Conservation (phyloP, 1,140 invertebrate genomes). For the Eulimnadia texana region DNA sequence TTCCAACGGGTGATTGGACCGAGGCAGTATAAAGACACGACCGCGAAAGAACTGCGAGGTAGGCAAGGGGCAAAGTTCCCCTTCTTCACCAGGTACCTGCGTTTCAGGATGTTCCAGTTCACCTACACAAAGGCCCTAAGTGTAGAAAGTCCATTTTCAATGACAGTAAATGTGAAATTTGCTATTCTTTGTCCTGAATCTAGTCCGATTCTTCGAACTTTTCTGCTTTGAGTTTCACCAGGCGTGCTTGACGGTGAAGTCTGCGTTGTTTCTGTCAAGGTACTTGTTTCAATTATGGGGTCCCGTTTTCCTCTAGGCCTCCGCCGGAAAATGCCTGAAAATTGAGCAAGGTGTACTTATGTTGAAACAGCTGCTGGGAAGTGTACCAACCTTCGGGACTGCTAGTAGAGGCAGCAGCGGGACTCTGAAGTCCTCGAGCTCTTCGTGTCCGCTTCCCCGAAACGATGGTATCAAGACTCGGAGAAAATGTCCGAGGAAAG, state of each 20-base stretch:
- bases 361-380: neutral
- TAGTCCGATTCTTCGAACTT: neutral
- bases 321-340: neutral
- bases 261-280: conserved; percentile 12
- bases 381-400: neutral
- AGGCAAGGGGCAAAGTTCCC: neutral
- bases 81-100: neutral
- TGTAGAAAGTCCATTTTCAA: neutral
- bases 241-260: neutral
- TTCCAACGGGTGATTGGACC: neutral
- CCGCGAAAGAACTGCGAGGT: conserved; percentile 3
- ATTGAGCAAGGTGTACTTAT: no score
- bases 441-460: neutral
- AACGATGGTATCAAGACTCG: conserved; percentile 2
- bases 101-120: neutral
- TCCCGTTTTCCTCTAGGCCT: conserved; percentile 6
- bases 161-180: no score
- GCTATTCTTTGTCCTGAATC: neutral
- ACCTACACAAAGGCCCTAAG: neutral
- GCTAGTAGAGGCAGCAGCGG: neutral
- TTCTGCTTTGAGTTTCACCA: neutral
- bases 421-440: neutral
- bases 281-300: conserved; percentile 7
- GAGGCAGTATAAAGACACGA: conserved; percentile 9
- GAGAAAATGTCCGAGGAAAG: neutral